Evolutionary conservation across 2,888 invertebrate genomes (phyloP), one percentile per base, ranked within the genome.

Genomic region (Lasioglossum morio): DNA sequence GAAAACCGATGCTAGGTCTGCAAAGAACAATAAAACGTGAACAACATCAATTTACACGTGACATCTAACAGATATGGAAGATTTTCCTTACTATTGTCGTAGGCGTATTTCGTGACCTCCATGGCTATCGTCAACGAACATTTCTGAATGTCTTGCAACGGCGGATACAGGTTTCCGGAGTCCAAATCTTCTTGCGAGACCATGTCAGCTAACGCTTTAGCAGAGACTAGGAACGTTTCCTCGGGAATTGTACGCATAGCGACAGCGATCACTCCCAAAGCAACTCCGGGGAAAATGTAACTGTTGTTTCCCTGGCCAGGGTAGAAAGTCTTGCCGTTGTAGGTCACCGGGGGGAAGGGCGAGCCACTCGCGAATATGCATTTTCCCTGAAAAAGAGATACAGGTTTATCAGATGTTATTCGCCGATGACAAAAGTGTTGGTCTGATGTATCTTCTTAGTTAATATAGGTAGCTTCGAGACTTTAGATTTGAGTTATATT

Each of bases 261-360:
- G 89, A 98, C 98, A 93, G 97, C 97, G 90, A 99, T 97, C 81
- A 98, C 97, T 87, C 98, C 99, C 72, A 99, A 96, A 40, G 99
- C 99, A 90, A 99, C 96, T 5, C 99, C 99, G 30, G 99, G 99
- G 97, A 99, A 99, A 95, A 99, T 98, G 96, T 99, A 99, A 0
- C 99, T 97, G 96, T 99, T 99, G 96, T 99, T 99, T 84, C 99
- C 99, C 95, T 99, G 99, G 0, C 99, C 99, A 0, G 99, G 99
- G 93, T 97, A 95, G 94, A 97, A 97, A 14, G 97, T 97, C 94
- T 98, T 97, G 0, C 98, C 98, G 89, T 98, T 97, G 83, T 97
- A 96, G 78, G 96, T 97, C 83, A 99, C 98, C 0, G 98, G 98
- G 76, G 97, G 97, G 96, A 99, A 99, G 23, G 99, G 99, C 43